Percentiles rank a stretch among this genome's conserved stretches.
Conservation (phyloP, 2,888 invertebrate species). For the Agonopterix alstromeriana region DNA sequence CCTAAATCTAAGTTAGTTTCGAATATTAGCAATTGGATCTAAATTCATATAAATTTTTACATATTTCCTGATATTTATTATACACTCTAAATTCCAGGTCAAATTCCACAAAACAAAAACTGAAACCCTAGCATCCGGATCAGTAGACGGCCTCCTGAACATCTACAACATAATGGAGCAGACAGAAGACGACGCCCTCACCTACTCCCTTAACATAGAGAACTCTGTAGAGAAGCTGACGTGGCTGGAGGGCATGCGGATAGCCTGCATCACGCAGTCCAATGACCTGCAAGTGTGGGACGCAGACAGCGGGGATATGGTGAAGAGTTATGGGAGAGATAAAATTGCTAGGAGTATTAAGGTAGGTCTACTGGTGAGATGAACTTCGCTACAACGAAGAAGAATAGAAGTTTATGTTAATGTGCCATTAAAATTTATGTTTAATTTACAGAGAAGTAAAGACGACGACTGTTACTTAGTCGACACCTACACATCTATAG, state of each 20-base stretch:
- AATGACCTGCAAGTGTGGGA: conserved; percentile 83
- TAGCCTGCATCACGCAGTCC: conserved; percentile 84
- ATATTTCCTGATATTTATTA: not conserved
- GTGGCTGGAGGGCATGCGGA: conserved; percentile 66
- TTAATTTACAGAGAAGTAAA: conserved; percentile 70
- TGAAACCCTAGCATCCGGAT: conserved; percentile 83
- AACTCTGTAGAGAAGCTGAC: conserved; percentile 82
- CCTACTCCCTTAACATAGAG: conserved; percentile 85
- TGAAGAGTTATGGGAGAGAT: conserved; percentile 74
- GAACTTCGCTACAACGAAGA: no score
- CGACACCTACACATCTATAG: conserved; percentile 67
- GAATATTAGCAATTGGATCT: no score
- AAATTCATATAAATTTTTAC: not conserved
- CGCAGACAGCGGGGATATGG: conserved; percentile 76
- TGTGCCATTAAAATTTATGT: not conserved
- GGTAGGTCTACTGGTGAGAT: conserved; percentile 30
- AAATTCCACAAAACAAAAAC: conserved; percentile 83
- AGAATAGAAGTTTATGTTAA: no score
- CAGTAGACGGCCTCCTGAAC: conserved; percentile 91
- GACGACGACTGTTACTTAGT: conserved; percentile 80
- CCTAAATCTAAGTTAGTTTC: no score
- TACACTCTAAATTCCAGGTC: conserved; percentile 57
- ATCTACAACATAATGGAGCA: conserved; percentile 85
- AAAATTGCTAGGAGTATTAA: conserved; percentile 77
- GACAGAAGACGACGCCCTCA: conserved; percentile 88